Evolutionary conservation across 2,888 invertebrate genomes (phyloP).

Genomic region (Eulithis prunata): DNA sequence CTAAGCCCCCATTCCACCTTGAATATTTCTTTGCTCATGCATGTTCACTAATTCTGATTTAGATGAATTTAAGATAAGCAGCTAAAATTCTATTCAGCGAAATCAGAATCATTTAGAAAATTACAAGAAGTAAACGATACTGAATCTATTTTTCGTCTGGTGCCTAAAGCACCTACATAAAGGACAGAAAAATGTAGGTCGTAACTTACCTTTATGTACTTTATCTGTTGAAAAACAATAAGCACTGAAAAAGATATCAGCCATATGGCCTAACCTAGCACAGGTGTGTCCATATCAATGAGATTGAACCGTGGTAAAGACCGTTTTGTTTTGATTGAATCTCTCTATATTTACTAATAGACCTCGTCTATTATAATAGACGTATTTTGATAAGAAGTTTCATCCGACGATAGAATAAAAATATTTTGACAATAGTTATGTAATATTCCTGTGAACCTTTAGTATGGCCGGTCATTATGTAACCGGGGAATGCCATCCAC

Average conservation of each 20-base stretch:
- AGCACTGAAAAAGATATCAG: slow-evolving; percentile 28
- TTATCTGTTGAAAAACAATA: slow-evolving; percentile 16
- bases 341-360: slow-evolving; percentile 70
- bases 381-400: slow-evolving; percentile 63
- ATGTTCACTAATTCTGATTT: not conserved
- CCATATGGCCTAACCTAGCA: slow-evolving; percentile 48
- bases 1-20: slow-evolving; percentile 35
- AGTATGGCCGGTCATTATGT: slow-evolving; percentile 20
- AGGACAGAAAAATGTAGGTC: not conserved
- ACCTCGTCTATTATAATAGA: slow-evolving; percentile 61
- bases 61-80: not conserved
- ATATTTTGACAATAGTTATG: slow-evolving; percentile 59
- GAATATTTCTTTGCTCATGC: slow-evolving; percentile 7
- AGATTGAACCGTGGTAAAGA: slow-evolving; percentile 58
- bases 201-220: not conserved
- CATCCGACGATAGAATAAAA: slow-evolving; percentile 61
- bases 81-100: not conserved
- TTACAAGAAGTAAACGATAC: too few relatives aligned
- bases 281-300: slow-evolving; percentile 50
- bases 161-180: too few relatives aligned
- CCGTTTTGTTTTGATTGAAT: slow-evolving; percentile 62
- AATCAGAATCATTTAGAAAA: not conserved
- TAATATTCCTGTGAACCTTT: slow-evolving; percentile 30
- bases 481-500: slow-evolving; percentile 17
- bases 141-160: too few relatives aligned